Evolutionary conservation across 2,888 invertebrate species (phyloP).

Genomic region (Carterocephalus palaemon): DNA sequence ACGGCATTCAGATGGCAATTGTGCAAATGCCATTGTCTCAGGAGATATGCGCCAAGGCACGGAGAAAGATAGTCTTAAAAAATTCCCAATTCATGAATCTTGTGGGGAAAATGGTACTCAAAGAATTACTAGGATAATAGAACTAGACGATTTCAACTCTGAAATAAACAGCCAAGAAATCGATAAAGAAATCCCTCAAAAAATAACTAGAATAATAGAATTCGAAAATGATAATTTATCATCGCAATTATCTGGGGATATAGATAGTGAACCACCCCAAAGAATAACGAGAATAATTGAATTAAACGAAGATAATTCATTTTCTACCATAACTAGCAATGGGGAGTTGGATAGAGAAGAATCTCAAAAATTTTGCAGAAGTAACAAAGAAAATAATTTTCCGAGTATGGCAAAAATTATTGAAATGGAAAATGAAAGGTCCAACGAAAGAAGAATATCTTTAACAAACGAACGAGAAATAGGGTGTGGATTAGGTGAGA

Average conservation of each 20-base stretch:
- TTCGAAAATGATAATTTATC: conserved; percentile 57
- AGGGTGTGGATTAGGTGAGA: conserved; percentile 59
- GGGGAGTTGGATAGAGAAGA: conserved; percentile 55
- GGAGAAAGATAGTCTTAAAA: conserved; percentile 48
- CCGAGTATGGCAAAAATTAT: conserved; percentile 74
- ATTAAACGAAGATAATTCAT: conserved; percentile 64
- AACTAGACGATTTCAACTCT: conserved; percentile 60
- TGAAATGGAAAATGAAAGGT: conserved; percentile 75
- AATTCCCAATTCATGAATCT: conserved; percentile 34
- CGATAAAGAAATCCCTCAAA: conserved; percentile 63
- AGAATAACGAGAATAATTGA: conserved; percentile 68
- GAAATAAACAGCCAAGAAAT: conserved; percentile 40
- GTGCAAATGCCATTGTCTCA: conserved; percentile 51
- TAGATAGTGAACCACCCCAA: conserved; percentile 56
- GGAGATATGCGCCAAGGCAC: conserved; percentile 40
- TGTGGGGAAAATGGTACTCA: conserved; percentile 54
- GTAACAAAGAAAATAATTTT: conserved; percentile 65
- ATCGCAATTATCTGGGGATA: conserved; percentile 48
- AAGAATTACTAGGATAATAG: conserved; percentile 71
- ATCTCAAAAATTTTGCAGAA: conserved; percentile 58
- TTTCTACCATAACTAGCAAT: conserved; percentile 56
- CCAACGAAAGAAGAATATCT: conserved; percentile 71
- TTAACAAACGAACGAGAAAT: conserved; percentile 73
- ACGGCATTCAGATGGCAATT: conserved; percentile 53
- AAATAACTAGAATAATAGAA: conserved; percentile 70